Evolutionary conservation across 2,797 vertebrate species (phyloP).

Genomic region (Anguilla megastoma): DNA sequence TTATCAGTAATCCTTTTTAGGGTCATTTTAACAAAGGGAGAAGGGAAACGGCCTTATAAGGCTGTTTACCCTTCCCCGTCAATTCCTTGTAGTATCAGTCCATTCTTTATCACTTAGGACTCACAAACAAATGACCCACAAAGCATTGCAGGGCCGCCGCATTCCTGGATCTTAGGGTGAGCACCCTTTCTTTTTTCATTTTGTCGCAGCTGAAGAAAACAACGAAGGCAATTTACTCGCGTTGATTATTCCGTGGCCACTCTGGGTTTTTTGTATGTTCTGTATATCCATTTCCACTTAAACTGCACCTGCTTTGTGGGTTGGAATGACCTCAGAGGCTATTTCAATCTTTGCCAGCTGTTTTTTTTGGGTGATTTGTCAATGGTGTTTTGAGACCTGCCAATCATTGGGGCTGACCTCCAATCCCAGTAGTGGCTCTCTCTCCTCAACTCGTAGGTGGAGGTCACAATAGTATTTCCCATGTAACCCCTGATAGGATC

Average conservation of each 20-base stretch:
- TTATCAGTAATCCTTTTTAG: slow-evolving; percentile 9
- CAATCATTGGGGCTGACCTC: slow-evolving; percentile 23
- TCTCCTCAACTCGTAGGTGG: neutral
- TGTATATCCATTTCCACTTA: slow-evolving; percentile 25
- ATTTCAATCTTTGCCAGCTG: slow-evolving; percentile 10
- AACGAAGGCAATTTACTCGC: slow-evolving; percentile 17
- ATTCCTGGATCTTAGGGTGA: neutral
- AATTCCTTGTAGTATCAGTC: neutral
- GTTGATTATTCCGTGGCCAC: slow-evolving; percentile 27
- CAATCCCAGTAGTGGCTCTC: neutral
- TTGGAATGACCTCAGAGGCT: slow-evolving; percentile 23
- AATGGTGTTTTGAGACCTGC: slow-evolving; percentile 21
- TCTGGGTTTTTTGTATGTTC: slow-evolving; percentile 21
- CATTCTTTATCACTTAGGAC: slow-evolving; percentile 14
- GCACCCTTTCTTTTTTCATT: slow-evolving; percentile 19
- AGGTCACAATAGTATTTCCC: neutral
- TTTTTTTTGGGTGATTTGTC: slow-evolving; percentile 25
- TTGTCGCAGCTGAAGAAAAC: slow-evolving; percentile 26
- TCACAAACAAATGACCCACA: slow-evolving; percentile 17
- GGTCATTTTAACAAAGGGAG: neutral
- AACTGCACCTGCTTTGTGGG: neutral
- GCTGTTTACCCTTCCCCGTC: neutral
- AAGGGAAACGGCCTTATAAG: slow-evolving; percentile 10
- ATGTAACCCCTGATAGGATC: neutral
- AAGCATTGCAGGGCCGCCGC: neutral